A percentile compares a stretch with the other conserved stretches of the same genome.
These are phyloP conservation scores for Stegana nigrithorax DNA, from an alignment of 2,888 invertebrate species.

Conservation along the genomic window DNA sequence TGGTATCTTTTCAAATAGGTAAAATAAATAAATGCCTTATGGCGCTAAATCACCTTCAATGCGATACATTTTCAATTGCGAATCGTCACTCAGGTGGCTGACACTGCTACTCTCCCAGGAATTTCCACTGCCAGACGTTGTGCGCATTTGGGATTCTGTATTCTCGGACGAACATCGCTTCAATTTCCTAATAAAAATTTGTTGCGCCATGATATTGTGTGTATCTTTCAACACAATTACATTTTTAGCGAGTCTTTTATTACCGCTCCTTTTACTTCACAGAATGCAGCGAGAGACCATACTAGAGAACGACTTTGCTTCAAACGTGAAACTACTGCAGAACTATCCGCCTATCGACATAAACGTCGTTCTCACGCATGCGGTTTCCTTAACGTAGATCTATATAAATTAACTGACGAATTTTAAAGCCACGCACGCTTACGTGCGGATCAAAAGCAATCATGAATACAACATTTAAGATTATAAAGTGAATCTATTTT, in stretches of 20 bases:
- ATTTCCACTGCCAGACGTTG: conserved; percentile 96
- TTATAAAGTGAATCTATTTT: too few relatives aligned
- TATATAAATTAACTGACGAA: too few relatives aligned
- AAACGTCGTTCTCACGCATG: conserved; percentile 83
- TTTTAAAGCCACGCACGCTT: too few relatives aligned
- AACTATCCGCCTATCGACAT: conserved; percentile 92
- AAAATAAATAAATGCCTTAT: not conserved
- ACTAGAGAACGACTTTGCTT: conserved; percentile 89
- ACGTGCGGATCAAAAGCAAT: too few relatives aligned
- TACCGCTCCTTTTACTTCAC: conserved; percentile 34
- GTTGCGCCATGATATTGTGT: conserved; percentile 97
- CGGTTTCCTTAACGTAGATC: conserved; percentile 69
- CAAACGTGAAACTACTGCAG: conserved; percentile 93
- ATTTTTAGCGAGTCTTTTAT: not conserved
- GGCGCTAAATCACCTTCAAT: not conserved
- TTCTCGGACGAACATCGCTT: conserved; percentile 92
- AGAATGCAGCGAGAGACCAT: conserved; percentile 87
- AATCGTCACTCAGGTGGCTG: conserved; percentile 84
- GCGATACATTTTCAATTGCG: conserved; percentile 13
- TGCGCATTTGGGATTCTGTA: conserved; percentile 96
- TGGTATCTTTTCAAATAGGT: not conserved
- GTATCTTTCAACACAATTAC: not conserved
- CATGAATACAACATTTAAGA: too few relatives aligned
- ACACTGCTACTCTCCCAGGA: conserved; percentile 96
- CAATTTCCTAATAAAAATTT: conserved; percentile 90